Evolutionary conservation across 2,113 vertebrate genomes (phyloP).

Genomic region (Sinocyclocheilus anophthalmus): DNA sequence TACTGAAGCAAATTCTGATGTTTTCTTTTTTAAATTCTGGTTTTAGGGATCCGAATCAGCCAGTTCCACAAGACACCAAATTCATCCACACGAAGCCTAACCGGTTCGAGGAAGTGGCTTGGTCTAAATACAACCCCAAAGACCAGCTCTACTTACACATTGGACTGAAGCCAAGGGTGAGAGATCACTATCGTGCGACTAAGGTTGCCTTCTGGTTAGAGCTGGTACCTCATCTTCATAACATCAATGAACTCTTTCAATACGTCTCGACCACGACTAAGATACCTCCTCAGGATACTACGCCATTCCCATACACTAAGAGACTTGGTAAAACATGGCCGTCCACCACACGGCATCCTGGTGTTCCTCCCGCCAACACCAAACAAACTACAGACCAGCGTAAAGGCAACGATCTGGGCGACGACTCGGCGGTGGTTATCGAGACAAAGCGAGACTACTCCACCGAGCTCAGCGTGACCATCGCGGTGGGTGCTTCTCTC

Average conservation of each 20-base stretch:
- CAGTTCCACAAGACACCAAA: conserved; percentile 96
- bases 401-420: conserved; percentile 74
- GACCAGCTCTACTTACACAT: conserved; percentile 97
- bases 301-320: conserved; percentile 89
- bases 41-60: conserved; percentile 91
- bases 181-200: conserved; percentile 94
- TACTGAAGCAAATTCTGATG: background rate
- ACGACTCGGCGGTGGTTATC: conserved; percentile 87
- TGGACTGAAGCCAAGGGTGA: conserved; percentile 89
- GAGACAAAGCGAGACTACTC: conserved; percentile 94
- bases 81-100: conserved; percentile 98
- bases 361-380: conserved; percentile 84
- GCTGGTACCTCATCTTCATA: conserved; percentile 91
- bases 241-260: conserved; percentile 91
- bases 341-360: conserved; percentile 91
- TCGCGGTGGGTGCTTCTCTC: conserved; percentile 91
- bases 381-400: conserved; percentile 87
- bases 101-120: conserved; percentile 95
- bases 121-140: conserved; percentile 96
- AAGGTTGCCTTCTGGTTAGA: conserved; percentile 98
- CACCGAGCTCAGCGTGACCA: conserved; percentile 93
- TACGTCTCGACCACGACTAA: conserved; percentile 95
- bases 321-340: conserved; percentile 88
- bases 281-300: conserved; percentile 92
- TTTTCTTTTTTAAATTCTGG: conserved; percentile 29